Base-by-base conservation (phyloP, 2,888 invertebrate genomes). In the Tuta absoluta region DNA sequence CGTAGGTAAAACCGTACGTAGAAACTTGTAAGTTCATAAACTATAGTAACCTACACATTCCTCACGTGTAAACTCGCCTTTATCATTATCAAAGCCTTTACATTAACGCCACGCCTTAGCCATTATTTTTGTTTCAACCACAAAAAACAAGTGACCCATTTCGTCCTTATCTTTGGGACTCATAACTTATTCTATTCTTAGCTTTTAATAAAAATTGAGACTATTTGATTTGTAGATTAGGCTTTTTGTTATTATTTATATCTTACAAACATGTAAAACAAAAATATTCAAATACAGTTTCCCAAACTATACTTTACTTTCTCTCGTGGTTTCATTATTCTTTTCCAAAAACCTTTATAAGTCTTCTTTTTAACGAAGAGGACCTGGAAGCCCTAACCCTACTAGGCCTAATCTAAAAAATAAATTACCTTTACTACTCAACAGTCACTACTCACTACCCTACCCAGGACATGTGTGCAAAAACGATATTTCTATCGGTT, bases 101-200 rank as follows among this genome's bases (percentile, higher is more conserved):
- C 51, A 14, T 53, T 53, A 53, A 23, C 51, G 49, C 23, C 38
- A 74, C 80, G 69, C 79, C 77, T 78, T 71, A 69, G 68, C 72
- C 73, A 80, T 78, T 77, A 75, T 69, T 73, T 77, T 72, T 79
- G 77, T 80, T 77, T 75, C 73, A 68, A 67, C 71, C 71, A 70
- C 70, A 28, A 71, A 66, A 76, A 77, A 75, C 74, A 75, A 74
- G 71, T 72, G 73, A 71, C 72, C 76, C 72, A 70, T 63, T 68
- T 53, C 69, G 64, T 66, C 57, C 23, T 58, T 71, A 72, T 73
- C 71, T 69, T 59, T 63, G 65, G 66, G 70, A 69, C 72, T 51
- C 72, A 74, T 75, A 58, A 65, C 67, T 68, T 59, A 67, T 67
- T 68, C 64, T 66, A 66, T 66, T 64, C 28, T 66, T 51, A 56